Evolutionary conservation across 2,888 invertebrate species (phyloP), one percentile per base, ranked within the genome.

Genomic region (Neoaliturus tenellus): DNA sequence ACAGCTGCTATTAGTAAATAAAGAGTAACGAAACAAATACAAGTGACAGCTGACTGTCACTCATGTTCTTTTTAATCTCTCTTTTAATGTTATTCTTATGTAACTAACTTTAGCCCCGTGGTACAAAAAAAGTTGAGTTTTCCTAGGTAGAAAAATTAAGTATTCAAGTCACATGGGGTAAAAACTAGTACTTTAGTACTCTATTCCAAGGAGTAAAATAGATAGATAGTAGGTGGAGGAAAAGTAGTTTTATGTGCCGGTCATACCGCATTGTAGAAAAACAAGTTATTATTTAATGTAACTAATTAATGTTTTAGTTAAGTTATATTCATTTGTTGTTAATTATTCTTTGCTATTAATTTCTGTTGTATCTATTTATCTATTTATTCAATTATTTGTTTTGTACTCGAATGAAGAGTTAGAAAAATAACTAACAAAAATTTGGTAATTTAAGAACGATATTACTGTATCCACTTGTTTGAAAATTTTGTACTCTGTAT

Each of bases 281-380:
- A 31, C 1, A 62, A 62, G 62, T 62, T 62, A 71, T 71, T 39
- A 71, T 71, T 71, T 39, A 35, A 35, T 58, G 5, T 10, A 71
- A 25, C 25, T 62, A 62, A 28, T 20, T 71, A 39, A 31, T 71
- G 39, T 23, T 71, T 31, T 39, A 71, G 71, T 23, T 71, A 31
- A 4, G 31, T 31, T 67, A 39, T 39, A n/a, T 39, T 71, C 25
- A 23, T 71, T 67, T 67, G 55, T 67, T 67, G 55, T 55, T 55
- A 23, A 55, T 23, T 62, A 62, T 62, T 62, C 4, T 62, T 31
- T 14, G 14, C 25, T 62, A 62, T 71, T 39, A 12, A 25, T 39
- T 71, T 71, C 41, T 39, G 71, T 71, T 71, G 41, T 39, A 71
- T n/a, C 41, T 71, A 39, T 71, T 71, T 71, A 71, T 71, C 35